These are phyloP conservation scores for Puntigrus tetrazona DNA, from an alignment of 2,113 vertebrate genomes.

Conservation along the genomic window DNA sequence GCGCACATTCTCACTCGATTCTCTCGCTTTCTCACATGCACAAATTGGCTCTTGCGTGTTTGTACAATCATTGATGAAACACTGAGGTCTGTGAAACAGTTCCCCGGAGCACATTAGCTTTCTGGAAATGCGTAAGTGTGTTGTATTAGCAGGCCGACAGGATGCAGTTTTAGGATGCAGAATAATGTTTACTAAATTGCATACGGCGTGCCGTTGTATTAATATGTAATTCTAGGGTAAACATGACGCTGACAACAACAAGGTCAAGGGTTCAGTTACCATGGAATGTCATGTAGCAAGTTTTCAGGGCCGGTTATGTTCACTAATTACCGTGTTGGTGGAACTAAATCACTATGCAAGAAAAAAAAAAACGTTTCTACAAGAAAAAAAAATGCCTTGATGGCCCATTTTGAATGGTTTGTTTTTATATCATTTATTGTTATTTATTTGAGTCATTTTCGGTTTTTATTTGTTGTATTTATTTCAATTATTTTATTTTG, in stretches of 20 bases:
- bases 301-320: not conserved
- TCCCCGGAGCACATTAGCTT: slow-evolving; percentile 75
- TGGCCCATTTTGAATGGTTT: not conserved
- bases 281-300: not conserved
- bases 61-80: slow-evolving; percentile 67
- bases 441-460: too few species aligned
- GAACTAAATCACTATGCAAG: not conserved
- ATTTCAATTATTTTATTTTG: not conserved
- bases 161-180: slow-evolving; percentile 71
- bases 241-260: not conserved
- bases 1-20: slow-evolving; percentile 17
- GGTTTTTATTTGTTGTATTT: too few species aligned
- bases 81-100: slow-evolving; percentile 61
- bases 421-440: not conserved
- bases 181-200: slow-evolving; percentile 71
- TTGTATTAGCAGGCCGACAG: slow-evolving; percentile 73
- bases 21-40: slow-evolving; percentile 49
- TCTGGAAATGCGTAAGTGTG: slow-evolving; percentile 70
- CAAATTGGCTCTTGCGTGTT: slow-evolving; percentile 66
- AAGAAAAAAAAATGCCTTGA: not conserved
- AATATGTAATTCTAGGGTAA: not conserved
- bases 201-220: not conserved
- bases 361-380: not conserved
- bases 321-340: not conserved
- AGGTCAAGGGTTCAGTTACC: not conserved